Conservation (phyloP, 2,113 vertebrate genomes). For the Chloebia gouldiae region DNA sequence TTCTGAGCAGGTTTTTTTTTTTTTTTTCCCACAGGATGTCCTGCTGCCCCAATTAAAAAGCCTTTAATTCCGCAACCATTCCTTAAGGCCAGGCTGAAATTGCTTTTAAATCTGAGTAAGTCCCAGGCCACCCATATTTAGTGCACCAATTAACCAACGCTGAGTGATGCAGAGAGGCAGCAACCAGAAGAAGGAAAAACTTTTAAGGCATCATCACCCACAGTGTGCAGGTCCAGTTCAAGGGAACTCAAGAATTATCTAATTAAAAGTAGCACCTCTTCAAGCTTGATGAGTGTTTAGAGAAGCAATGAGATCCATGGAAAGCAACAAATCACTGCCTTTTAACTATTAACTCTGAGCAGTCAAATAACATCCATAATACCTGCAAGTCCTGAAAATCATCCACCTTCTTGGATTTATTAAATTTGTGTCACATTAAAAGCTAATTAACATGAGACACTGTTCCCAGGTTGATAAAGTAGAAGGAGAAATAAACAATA, state of each 20-base stretch:
- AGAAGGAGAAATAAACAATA: fast-evolving
- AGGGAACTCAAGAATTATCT: not conserved
- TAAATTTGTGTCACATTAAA: not conserved
- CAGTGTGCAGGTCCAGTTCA: not conserved
- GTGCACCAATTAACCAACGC: not conserved
- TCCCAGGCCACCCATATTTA: constrained; percentile 28
- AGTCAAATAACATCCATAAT: not conserved
- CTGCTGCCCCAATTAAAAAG: constrained; percentile 41
- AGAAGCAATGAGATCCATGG: not conserved
- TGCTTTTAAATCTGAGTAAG: not conserved
- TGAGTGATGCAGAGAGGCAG: not conserved
- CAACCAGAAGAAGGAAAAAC: not conserved
- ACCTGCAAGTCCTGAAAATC: not conserved
- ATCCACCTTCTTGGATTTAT: not conserved
- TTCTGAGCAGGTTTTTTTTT: not conserved
- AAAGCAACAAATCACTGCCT: not conserved
- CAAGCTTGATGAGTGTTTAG: not conserved
- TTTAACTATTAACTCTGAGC: not conserved
- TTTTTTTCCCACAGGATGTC: not conserved
- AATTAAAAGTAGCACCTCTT: not conserved
- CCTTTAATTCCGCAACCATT: not conserved
- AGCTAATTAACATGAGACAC: not conserved
- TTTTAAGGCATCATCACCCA: not conserved
- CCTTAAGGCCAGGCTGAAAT: not conserved
- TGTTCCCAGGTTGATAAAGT: not conserved